phyloP scores from a whole-genome alignment of 2,888 invertebrate species.

The Anthophora plumipes region DNA sequence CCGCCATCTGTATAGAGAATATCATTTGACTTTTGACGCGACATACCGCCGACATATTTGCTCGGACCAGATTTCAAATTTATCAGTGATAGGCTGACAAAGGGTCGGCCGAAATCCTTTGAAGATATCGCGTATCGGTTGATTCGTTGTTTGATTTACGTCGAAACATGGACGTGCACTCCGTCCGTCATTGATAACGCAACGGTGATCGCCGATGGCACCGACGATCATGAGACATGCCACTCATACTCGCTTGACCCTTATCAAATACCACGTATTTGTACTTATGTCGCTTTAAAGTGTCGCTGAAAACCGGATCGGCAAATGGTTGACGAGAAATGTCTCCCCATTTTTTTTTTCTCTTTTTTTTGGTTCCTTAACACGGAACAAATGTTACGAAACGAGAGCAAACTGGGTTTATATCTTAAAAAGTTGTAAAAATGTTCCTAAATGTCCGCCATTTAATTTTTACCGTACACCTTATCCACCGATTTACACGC shows the following conservation, averaged over 20 bases:
- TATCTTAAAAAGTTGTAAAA: background rate
- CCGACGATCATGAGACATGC: conserved; percentile 57
- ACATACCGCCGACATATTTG: conserved; percentile 60
- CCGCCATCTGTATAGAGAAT: background rate
- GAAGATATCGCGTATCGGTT: conserved; percentile 79
- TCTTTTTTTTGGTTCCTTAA: background rate
- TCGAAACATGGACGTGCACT: conserved; percentile 74
- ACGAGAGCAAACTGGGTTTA: background rate
- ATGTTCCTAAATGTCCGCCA: background rate
- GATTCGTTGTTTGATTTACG: conserved; percentile 79
- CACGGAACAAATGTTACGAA: background rate
- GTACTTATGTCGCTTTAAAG: conserved; percentile 44
- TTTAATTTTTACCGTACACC: too few relatives aligned
- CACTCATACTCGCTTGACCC: conserved; percentile 45
- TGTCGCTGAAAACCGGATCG: conserved; percentile 45
- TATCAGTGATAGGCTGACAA: conserved; percentile 69
- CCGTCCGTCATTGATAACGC: conserved; percentile 68
- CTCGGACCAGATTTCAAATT: conserved; percentile 71
- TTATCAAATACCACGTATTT: conserved; percentile 60
- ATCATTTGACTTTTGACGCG: conserved; percentile 28
- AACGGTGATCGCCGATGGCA: conserved; percentile 58
- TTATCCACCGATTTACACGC: too few relatives aligned
- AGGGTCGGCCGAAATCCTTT: conserved; percentile 78
- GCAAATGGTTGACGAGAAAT: conserved; percentile 28
- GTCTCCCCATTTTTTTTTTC: too few relatives aligned